Conservation (phyloP, 92 coral and sea anemone genomes). For the Muricea muricata region DNA sequence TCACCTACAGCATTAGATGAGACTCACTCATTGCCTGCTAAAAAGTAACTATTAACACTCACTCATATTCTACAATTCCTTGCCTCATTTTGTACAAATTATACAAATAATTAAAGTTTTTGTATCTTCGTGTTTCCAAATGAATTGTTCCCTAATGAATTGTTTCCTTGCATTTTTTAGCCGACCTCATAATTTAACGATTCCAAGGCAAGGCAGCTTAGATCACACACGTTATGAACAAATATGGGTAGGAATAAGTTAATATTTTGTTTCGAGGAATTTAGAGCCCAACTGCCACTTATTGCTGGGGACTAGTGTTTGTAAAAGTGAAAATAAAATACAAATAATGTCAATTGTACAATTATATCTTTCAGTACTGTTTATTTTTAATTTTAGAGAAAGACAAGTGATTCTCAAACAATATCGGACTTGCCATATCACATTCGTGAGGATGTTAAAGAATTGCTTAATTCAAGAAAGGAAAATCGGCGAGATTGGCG, state of each 20-base stretch:
- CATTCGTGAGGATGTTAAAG: conserved; percentile 63
- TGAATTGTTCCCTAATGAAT: too few species aligned
- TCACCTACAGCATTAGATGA: background rate
- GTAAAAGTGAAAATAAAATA: too few species aligned
- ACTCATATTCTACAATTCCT: too few species aligned
- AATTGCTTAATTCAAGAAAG: conserved; percentile 58
- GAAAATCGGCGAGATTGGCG: conserved; percentile 79
- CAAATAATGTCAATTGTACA: too few species aligned
- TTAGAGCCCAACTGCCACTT: too few species aligned
- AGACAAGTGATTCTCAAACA: background rate
- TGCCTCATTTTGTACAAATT: too few species aligned
- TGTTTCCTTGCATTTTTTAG: background rate
- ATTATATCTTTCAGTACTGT: too few species aligned
- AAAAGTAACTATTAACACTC: background rate
- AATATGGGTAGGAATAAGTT: too few species aligned
- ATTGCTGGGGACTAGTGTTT: too few species aligned
- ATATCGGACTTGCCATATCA: conserved; percentile 56
- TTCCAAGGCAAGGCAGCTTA: conserved; percentile 15
- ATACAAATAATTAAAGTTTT: too few species aligned
- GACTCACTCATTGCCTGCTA: background rate
- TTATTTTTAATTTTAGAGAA: background rate
- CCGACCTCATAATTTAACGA: background rate
- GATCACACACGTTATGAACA: background rate
- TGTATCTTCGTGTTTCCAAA: too few species aligned
- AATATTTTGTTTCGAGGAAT: background rate